Base-by-base conservation (phyloP, 1,140 invertebrate species). In the Hycleus phaleratus region DNA sequence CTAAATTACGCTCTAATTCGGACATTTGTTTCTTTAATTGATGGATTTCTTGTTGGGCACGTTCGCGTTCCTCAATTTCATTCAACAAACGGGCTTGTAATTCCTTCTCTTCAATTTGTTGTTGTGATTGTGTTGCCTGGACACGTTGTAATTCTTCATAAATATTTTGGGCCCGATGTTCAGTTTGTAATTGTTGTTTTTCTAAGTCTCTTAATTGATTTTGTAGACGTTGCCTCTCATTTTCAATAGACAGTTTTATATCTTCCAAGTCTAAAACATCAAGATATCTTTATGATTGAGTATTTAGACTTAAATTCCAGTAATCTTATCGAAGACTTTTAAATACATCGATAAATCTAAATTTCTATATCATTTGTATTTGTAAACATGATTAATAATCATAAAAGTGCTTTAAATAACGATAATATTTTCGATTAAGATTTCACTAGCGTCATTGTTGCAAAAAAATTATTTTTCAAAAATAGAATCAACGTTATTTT, bases 21-120 rank as follows among this genome's bases (percentile, higher is more conserved):
- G 82, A 77, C 46, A 84, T 70, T 73, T 90, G 87, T 68, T 90
- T 86, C 49, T 85, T 85, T 6, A 85, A 76, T 62, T 88, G 82
- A 62, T 84, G 83, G 26, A 87, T 72, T 58, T 90, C 87, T 61
- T 85, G 77, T 46, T 86, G 82, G 1, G 83, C 74, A 12, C 87
- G 77, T 68, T 91, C 88, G 38, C 85, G 79, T 56, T 90, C 86
- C 68, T 91, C 89, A 24, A 78, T 79, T 68, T 90, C 87, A 55
- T 86, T 85, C 10, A 85, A 76, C 2, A 95, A 74, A 61, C 87
- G 78, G 18, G 82, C 82, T 72, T 92, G 88, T 11, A 94, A 73
- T 68, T 94, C 91, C 64, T 86, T 87, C 60, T 91, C 87, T 50
- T 88, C 85, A 59, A 82, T 82, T 52, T 87, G 82, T 25, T 83